These are phyloP conservation scores for Entelurus aequoreus DNA, from an alignment of 2,113 vertebrate genomes.

Conservation along the genomic window DNA sequence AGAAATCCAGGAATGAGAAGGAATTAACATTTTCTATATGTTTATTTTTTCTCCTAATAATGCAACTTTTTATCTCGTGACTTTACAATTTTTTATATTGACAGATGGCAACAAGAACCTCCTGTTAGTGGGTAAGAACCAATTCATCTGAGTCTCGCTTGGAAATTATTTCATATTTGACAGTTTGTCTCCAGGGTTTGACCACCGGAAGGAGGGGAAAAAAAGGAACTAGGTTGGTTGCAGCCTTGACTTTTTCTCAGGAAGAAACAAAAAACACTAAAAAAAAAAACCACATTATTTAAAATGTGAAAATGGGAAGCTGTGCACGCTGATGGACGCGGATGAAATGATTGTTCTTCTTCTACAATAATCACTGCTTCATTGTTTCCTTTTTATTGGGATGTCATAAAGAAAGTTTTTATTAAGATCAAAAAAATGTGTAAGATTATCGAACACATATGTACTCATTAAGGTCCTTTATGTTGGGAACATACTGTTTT, in stretches of 20 bases:
- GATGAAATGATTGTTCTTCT: neutral
- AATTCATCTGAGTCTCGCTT: neutral
- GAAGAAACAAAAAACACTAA: constrained; percentile 20
- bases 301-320: neutral
- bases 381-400: neutral
- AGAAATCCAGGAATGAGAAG: no score
- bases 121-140: no score
- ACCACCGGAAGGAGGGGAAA: constrained; percentile 16
- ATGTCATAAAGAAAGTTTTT: neutral
- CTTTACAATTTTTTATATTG: no score
- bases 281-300: neutral
- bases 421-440: neutral
- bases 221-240: neutral
- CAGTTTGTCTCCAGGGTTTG: constrained; percentile 29
- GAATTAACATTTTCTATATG: no score
- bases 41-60: no score
- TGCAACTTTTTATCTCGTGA: no score
- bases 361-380: neutral
- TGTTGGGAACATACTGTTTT: no score
- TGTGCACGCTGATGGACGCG: neutral
- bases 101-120: no score
- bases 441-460: neutral
- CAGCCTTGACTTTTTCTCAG: constrained; percentile 26
- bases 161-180: neutral
- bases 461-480: no score